Base-by-base conservation (phyloP, 2,113 vertebrate genomes). In the Rana temporaria region DNA sequence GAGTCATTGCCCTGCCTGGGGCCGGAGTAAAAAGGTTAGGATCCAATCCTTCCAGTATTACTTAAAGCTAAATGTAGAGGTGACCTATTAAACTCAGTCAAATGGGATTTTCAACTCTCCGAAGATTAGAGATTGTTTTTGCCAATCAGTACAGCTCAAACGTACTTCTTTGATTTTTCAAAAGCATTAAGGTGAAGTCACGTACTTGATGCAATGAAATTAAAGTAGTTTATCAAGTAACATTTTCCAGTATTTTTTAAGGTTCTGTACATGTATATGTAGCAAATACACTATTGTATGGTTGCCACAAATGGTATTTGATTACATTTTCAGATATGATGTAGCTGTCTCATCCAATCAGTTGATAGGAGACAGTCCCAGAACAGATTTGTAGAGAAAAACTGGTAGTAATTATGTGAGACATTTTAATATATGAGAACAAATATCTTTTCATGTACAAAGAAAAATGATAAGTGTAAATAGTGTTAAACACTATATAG, bases 51-150 rank as follows among this genome's bases (percentile, higher is more conserved):
- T 14, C 3, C 2, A 60, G 85, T 85, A 53, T 48, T 64, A 84
- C 72, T 52, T 63, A 88, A 86, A 86, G 81, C 78, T 85, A 89
- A 85, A 91, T 63, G 73, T 88, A 84, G 88, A 3, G 0, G 78
- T 87, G 92, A 92, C 92, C 90, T 93, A 91, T 91, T 90, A 88
- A 89, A 84, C 85, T 74, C 19, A 59, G 85, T 89, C 89, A 87
- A 85, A 89, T 0, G 0, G 0, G 88, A 84, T 85, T 85, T 89
- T 87, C 91, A 87, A 92, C 90, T 90, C 88, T 91, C 86, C 26
- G 78, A 34, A 82, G 80, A 82, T 82, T 82, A 75, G 70, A 75
- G 62, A 62, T 53, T 74, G 78, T 70, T 64, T 64, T 64, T 82
- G 24, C 16, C 48, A 75, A 38, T 74, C 7, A 67, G 55, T n/a